phyloP scores from a whole-genome alignment of 2,888 invertebrate genomes.

The Drosophila antonietae region DNA sequence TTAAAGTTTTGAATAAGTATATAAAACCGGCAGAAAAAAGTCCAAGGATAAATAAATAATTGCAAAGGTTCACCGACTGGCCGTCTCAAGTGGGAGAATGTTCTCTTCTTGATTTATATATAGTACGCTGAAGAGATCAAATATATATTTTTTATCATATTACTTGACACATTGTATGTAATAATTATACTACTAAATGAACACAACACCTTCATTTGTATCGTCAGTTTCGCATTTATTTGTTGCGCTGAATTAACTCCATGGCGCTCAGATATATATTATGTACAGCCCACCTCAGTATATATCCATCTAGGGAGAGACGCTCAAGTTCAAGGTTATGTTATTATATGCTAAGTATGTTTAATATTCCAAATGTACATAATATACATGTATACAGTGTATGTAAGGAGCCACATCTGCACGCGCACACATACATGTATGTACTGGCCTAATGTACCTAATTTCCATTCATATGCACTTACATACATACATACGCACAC shows the following conservation, averaged over 20 bases:
- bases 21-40: too few relatives aligned
- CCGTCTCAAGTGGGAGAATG: too few relatives aligned
- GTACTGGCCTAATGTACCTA: slow-evolving; percentile 11
- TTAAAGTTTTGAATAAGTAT: too few relatives aligned
- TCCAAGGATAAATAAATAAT: too few relatives aligned
- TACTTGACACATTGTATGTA: too few relatives aligned
- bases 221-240: not conserved
- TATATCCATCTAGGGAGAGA: not conserved
- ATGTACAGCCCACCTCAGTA: not conserved
- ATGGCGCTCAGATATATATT: not conserved
- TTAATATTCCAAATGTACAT: not conserved
- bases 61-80: too few relatives aligned
- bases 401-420: not conserved
- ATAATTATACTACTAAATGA: not conserved
- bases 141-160: too few relatives aligned
- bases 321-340: slow-evolving; percentile 62
- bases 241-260: not conserved
- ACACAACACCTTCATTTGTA: not conserved
- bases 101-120: too few relatives aligned
- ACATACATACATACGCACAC: slow-evolving; percentile 2
- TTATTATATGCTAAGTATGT: slow-evolving; percentile 11
- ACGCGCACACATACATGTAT: slow-evolving; percentile 1
- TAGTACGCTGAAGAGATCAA: too few relatives aligned
- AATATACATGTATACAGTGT: not conserved
- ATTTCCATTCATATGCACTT: slow-evolving; percentile 2